Percentiles rank a stretch among this genome's conserved stretches.
Evolutionary conservation across 2,113 vertebrate species (phyloP).

Genomic region (Symphodus melops): DNA sequence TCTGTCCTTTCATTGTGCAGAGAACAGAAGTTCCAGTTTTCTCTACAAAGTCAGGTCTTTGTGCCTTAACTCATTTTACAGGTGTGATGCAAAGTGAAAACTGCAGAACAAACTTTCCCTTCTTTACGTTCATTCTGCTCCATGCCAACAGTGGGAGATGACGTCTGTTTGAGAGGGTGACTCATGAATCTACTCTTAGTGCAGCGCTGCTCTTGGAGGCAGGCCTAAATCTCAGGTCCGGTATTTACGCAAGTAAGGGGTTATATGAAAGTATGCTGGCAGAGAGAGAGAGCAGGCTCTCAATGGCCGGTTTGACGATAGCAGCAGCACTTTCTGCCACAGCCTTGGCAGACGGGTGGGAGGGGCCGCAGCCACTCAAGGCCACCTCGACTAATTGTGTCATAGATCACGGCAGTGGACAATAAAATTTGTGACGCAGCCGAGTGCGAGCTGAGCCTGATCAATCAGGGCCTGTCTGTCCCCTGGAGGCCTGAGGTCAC

Average conservation of each 20-base stretch:
- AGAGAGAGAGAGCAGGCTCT: constrained; percentile 55
- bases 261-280: constrained; percentile 75
- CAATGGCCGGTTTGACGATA: constrained; percentile 51
- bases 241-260: constrained; percentile 77
- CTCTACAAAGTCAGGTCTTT: constrained; percentile 55
- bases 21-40: constrained; percentile 46
- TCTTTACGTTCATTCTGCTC: constrained; percentile 66
- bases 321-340: constrained; percentile 56
- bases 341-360: constrained; percentile 56
- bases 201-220: constrained; percentile 72
- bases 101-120: constrained; percentile 74
- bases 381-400: constrained; percentile 65
- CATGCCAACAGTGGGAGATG: constrained; percentile 73
- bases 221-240: constrained; percentile 66
- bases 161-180: constrained; percentile 80
- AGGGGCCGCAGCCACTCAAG: constrained; percentile 56
- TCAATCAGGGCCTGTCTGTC: constrained; percentile 57
- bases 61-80: constrained; percentile 60
- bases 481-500: constrained; percentile 52
- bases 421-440: constrained; percentile 63
- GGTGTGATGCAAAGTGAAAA: constrained; percentile 68
- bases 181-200: constrained; percentile 80
- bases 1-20: constrained; percentile 38
- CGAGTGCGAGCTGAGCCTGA: constrained; percentile 44
- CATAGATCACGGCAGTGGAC: constrained; percentile 64